These are phyloP conservation scores for Pseudococcus jackbeardsleyi DNA, from an alignment of 2,888 invertebrate species.

Conservation along the genomic window DNA sequence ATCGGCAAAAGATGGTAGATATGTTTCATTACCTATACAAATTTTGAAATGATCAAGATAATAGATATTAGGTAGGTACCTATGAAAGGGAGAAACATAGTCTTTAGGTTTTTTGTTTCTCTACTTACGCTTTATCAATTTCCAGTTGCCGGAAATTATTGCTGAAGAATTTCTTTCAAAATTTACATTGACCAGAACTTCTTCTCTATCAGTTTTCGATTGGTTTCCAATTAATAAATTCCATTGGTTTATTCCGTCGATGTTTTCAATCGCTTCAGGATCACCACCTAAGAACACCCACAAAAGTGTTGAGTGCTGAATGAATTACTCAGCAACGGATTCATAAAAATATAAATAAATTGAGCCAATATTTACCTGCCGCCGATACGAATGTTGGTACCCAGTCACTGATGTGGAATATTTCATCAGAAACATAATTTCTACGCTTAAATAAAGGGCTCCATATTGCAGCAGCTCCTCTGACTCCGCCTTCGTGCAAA, in stretches of 20 bases:
- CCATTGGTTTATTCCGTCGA: constrained; percentile 71
- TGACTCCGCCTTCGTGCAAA: constrained; percentile 87
- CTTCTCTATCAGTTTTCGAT: constrained; percentile 65
- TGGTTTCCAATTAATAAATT: constrained; percentile 68
- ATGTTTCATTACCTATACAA: constrained; percentile 39
- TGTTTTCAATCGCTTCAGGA: constrained; percentile 67
- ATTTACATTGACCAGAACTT: constrained; percentile 70
- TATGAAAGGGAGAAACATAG: background rate
- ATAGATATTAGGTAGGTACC: no score
- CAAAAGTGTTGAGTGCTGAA: background rate
- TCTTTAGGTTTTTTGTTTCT: background rate
- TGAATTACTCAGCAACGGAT: no score
- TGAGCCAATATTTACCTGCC: constrained; percentile 68
- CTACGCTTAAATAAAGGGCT: constrained; percentile 74
- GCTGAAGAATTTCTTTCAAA: constrained; percentile 70
- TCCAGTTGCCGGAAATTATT: constrained; percentile 70
- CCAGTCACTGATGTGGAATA: constrained; percentile 88
- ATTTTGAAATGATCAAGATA: background rate
- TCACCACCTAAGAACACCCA: constrained; percentile 68
- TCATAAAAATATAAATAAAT: no score
- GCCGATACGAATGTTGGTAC: constrained; percentile 78
- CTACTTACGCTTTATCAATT: constrained; percentile 72
- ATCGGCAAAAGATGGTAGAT: background rate
- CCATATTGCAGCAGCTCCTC: constrained; percentile 83
- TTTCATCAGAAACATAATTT: constrained; percentile 74